These are phyloP conservation scores for Alviniconcha strummeri DNA, from an alignment of 2,888 invertebrate genomes.

Conservation along the genomic window DNA sequence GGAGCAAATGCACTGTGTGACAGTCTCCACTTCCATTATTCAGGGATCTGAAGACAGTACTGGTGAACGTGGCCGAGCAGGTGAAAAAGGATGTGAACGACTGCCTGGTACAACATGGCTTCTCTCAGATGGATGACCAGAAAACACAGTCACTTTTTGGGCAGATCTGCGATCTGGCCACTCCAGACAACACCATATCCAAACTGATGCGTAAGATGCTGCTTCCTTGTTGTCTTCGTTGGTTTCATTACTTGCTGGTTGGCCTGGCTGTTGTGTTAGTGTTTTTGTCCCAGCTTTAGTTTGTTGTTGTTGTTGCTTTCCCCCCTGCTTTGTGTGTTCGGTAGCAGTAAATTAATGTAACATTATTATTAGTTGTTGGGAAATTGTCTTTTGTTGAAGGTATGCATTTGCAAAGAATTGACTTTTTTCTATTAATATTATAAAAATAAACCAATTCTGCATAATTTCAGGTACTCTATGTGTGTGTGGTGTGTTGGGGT, in stretches of 20 bases:
- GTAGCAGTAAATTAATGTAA: no score
- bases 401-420: no score
- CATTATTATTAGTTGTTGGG: no score
- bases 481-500: no score
- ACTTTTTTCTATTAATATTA: no score
- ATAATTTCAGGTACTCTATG: no score
- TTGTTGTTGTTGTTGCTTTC: no score
- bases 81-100: conserved; percentile 83
- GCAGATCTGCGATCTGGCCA: conserved; percentile 77
- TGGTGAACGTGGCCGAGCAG: conserved; percentile 79
- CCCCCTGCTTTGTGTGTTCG: no score
- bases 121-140: conserved; percentile 77
- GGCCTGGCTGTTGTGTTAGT: neutral
- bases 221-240: neutral
- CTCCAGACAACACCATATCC: conserved; percentile 84
- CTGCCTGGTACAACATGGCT: conserved; percentile 79
- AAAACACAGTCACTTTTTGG: conserved; percentile 80
- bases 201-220: conserved; percentile 83
- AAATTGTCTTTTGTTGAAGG: no score
- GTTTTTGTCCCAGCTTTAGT: neutral
- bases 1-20: conserved; percentile 74
- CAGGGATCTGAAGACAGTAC: conserved; percentile 42
- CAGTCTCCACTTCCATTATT: neutral
- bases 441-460: no score
- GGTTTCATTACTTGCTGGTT: neutral